Conservation (phyloP, 2,113 vertebrate genomes). For the Psittacara wagleri region DNA sequence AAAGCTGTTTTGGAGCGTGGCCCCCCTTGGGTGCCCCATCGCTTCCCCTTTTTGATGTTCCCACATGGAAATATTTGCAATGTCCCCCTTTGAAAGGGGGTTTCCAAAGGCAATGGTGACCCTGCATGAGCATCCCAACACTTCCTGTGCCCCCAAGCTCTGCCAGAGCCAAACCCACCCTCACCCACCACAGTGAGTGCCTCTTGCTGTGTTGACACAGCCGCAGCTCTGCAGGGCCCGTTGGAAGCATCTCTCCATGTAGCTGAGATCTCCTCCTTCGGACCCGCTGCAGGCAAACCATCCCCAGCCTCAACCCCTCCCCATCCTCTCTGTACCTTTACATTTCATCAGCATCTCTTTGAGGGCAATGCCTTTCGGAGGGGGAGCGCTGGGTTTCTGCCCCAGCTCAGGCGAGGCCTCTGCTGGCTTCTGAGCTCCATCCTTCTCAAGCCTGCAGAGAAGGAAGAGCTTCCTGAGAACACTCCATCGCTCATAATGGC, state of each 20-base stretch:
- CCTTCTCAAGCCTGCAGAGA: background rate
- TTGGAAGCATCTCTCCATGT: background rate
- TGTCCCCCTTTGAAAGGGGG: background rate
- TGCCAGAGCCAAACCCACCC: background rate
- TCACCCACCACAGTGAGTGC: background rate
- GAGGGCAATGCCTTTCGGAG: background rate
- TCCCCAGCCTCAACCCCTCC: background rate
- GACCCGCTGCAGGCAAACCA: background rate
- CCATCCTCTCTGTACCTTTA: background rate
- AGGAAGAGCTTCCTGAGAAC: background rate
- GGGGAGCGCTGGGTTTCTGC: background rate
- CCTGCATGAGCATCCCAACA: accelerated
- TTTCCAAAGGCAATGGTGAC: background rate
- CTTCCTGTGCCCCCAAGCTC: accelerated
- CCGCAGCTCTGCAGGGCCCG: background rate
- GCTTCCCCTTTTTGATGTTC: background rate
- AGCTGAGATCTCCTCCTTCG: too few species aligned
- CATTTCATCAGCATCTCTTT: background rate
- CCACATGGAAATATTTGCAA: accelerated
- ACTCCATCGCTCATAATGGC: accelerated
- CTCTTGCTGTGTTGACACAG: accelerated
- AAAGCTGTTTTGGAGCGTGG: background rate
- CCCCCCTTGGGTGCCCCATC: accelerated
- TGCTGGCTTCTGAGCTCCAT: accelerated
- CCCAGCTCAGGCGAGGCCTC: background rate